phyloP scores from a whole-genome alignment of 2,113 vertebrate species.

The Oreochromis niloticus region DNA sequence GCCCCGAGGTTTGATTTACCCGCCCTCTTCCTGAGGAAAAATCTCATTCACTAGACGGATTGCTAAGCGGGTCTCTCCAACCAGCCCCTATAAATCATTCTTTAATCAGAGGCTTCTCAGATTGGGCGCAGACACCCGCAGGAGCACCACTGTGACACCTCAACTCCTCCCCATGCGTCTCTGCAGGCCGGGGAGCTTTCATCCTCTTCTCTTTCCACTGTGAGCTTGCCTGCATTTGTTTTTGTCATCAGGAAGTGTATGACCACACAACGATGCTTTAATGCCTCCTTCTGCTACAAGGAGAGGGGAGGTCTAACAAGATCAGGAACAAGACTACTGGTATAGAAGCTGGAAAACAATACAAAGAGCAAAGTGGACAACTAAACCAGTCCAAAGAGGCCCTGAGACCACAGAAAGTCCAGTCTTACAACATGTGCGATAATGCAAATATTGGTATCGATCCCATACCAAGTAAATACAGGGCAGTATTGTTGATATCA shows the following conservation, averaged over 20 bases:
- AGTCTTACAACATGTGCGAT: not conserved
- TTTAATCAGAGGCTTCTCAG: constrained; percentile 76
- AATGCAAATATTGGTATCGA: not conserved
- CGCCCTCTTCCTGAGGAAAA: constrained; percentile 69
- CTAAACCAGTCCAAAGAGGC: not conserved
- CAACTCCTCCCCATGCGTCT: constrained; percentile 54
- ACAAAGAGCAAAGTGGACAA: not conserved
- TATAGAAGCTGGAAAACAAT: not conserved
- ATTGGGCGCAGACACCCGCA: constrained; percentile 57
- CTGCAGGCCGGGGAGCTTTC: constrained; percentile 37
- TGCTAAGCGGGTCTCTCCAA: constrained; percentile 63
- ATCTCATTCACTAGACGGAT: constrained; percentile 75
- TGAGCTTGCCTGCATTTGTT: constrained; percentile 52
- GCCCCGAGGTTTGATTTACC: constrained; percentile 74
- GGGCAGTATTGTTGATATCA: not conserved
- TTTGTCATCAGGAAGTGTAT: constrained; percentile 46
- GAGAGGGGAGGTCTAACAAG: not conserved
- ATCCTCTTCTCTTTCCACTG: constrained; percentile 41
- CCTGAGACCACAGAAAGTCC: not conserved
- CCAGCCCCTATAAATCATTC: constrained; percentile 75
- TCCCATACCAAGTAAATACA: not conserved
- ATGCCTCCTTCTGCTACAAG: not conserved
- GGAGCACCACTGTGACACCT: constrained; percentile 59
- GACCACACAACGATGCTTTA: constrained; percentile 12
- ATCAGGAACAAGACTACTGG: not conserved